A percentile compares a stretch with the other conserved stretches of the same genome.
Evolutionary conservation across 2,888 invertebrate species (phyloP).

Genomic region (Bugula neritina): DNA sequence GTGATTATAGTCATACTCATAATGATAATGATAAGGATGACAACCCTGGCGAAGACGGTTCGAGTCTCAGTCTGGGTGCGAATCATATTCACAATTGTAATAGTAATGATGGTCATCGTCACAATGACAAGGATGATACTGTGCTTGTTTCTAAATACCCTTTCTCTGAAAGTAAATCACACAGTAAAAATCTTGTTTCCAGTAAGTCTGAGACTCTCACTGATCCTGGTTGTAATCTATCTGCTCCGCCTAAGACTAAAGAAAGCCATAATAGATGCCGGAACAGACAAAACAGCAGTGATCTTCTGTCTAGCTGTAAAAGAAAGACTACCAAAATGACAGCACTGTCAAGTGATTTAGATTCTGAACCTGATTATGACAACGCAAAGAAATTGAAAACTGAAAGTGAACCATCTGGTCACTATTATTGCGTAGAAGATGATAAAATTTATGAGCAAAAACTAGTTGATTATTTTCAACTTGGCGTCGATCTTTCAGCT

Average conservation of each 20-base stretch:
- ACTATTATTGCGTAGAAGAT: too few species aligned
- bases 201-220: background rate
- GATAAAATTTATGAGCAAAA: slow-evolving; percentile 27
- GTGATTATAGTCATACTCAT: background rate
- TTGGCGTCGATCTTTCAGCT: slow-evolving; percentile 67
- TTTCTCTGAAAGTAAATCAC: too few species aligned
- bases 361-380: background rate
- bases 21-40: background rate
- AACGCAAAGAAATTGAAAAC: too few species aligned
- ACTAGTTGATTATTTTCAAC: slow-evolving; percentile 68
- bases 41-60: background rate
- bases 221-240: background rate
- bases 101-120: too few species aligned
- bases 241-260: background rate
- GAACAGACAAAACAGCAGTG: too few species aligned
- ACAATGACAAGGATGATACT: background rate
- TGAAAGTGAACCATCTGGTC: too few species aligned
- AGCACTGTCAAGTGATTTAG: background rate
- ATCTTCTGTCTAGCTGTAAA: background rate
- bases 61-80: too few species aligned
- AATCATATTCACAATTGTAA: too few species aligned
- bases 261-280: too few species aligned
- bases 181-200: too few species aligned
- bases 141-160: background rate
- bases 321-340: background rate